Conservation (phyloP, 1,140 invertebrate species). For the Megalonaias nervosa region DNA sequence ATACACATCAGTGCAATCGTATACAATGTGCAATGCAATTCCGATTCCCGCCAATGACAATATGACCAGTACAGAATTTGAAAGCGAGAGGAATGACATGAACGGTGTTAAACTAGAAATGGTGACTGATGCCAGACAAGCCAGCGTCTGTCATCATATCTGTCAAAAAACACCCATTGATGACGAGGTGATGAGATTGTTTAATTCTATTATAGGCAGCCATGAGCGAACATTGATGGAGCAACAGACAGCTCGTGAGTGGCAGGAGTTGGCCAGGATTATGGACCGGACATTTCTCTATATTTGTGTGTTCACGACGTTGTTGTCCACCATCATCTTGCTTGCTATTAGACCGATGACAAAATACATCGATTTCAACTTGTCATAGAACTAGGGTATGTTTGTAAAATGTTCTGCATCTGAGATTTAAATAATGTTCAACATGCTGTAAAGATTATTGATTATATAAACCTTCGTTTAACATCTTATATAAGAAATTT, state of each 20-base stretch:
- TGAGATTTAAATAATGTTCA: no score
- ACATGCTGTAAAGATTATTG: no score
- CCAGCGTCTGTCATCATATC: conserved; percentile 7
- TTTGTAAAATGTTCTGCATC: no score
- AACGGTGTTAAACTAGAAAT: not conserved
- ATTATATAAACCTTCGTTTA: no score
- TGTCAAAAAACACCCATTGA: conserved; percentile 42
- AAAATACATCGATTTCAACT: conserved; percentile 35
- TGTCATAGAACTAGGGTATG: no score
- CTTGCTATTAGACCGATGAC: conserved; percentile 61
- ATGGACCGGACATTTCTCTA: conserved; percentile 59
- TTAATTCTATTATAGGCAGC: conserved; percentile 50
- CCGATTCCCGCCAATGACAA: not conserved
- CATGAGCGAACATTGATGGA: conserved; percentile 51
- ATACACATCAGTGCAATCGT: not conserved
- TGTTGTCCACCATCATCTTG: conserved; percentile 49
- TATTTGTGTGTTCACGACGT: conserved; percentile 53
- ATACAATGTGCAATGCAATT: conserved; percentile 12
- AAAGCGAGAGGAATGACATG: not conserved
- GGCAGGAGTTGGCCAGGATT: conserved; percentile 61
- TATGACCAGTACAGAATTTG: not conserved
- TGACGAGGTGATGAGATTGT: conserved; percentile 53
- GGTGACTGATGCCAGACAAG: not conserved
- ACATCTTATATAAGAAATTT: no score
- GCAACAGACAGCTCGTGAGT: conserved; percentile 50